Evolutionary conservation across 2,113 vertebrate genomes (phyloP).

Genomic region (Miniopterus natalensis): DNA sequence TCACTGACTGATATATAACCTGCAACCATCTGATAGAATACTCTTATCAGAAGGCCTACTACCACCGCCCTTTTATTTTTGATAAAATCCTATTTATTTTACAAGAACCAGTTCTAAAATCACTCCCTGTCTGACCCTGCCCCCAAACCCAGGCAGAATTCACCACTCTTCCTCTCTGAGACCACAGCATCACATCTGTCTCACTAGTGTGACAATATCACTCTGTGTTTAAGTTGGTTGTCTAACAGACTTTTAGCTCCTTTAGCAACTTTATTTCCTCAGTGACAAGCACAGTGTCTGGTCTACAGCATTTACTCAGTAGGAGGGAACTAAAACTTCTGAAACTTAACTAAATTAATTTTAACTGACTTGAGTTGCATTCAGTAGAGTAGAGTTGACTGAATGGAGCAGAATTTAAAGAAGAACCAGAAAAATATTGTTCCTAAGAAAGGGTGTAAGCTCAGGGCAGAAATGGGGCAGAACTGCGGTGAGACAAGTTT

Average conservation of each 20-base stretch:
- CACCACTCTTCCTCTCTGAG: neutral
- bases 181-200: accelerated
- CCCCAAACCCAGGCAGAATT: neutral
- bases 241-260: neutral
- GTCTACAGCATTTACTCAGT: neutral
- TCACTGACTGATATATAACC: neutral
- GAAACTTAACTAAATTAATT: neutral
- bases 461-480: neutral
- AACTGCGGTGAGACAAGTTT: neutral
- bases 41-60: neutral
- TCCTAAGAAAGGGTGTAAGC: neutral
- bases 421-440: neutral
- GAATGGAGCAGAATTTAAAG: neutral
- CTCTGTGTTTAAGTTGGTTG: neutral
- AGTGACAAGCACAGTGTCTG: neutral
- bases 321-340: neutral
- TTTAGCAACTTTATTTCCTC: neutral
- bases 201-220: neutral
- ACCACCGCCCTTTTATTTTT: neutral
- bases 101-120: neutral
- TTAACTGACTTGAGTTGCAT: neutral
- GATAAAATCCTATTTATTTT: neutral
- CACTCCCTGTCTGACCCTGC: neutral
- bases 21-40: neutral
- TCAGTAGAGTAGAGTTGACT: neutral